Evolutionary conservation across 2,113 vertebrate species (phyloP), one percentile per base, ranked within the genome.

Genomic region (Rousettus leschenaultii): DNA sequence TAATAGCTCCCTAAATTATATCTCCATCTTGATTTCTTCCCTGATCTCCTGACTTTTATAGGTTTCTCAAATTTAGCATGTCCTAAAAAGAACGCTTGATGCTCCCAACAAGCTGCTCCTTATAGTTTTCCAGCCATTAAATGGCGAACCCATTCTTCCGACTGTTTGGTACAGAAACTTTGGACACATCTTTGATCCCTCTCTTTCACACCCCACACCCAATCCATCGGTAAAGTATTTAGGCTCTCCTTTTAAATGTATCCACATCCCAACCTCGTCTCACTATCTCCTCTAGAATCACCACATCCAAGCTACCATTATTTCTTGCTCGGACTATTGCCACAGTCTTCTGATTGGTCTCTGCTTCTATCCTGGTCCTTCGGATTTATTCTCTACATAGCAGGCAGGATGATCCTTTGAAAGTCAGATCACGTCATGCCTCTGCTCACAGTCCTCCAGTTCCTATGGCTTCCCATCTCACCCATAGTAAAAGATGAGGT

Each of bases 11-110:
- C 74, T 78, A 65, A 85, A 80, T 43, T 93, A 21, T 83, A 63
- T 24, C 40, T 87, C 19, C 19, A 66, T 59, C 57, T 87, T 92
- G 75, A 87, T 90, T 94, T 94, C 40, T 96, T 88, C 55, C 45
- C 63, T 79, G 80, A 89, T 24, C 35, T 75, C 66, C 4, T 68
- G 57, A 63, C 38, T 91, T 80, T 63, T 30, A 51, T 0, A 77
- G 66, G 13, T 14, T n/a, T 79, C 59, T 71, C n/a, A 95, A 73
- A 83, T 88, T 78, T 73, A 63, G 51, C 59, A 86, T 15, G 55
- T 73, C 21, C 21, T 93, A 53, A 82, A 79, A 43, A 79, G 30
- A 78, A 86, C 35, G 94, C 68, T 11, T 84, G 16, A 75, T 63
- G 66, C 14, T 85, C 6, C 65, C 35, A 65, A n/a, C 28, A 95